Percentiles rank a stretch among this genome's conserved stretches.
phyloP scores from a whole-genome alignment of 2,888 invertebrate genomes.

The Synergus japonicus region DNA sequence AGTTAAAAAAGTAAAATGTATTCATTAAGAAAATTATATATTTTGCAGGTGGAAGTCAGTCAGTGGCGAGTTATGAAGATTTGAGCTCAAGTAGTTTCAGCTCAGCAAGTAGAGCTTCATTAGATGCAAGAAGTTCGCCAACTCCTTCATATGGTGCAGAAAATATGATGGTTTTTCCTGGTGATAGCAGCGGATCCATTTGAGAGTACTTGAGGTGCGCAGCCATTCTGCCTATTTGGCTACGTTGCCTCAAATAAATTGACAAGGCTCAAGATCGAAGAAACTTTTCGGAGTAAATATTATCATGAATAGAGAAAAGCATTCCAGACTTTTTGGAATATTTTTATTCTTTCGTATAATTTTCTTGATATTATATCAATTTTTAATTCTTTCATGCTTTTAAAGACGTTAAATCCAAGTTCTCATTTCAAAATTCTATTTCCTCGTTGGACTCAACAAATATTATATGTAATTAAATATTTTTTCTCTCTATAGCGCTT shows the following conservation, averaged over 20 bases:
- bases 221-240: conserved; percentile 69
- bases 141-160: conserved; percentile 88
- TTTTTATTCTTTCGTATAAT: not conserved
- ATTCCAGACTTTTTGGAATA: not conserved
- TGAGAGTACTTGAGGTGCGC: conserved; percentile 76
- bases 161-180: conserved; percentile 88
- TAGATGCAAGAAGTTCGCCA: conserved; percentile 85
- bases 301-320: not conserved
- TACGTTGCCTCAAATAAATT: conserved; percentile 72
- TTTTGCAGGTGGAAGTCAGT: conserved; percentile 80
- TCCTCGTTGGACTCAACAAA: no score
- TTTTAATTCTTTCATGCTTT: not conserved
- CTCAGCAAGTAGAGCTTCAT: conserved; percentile 88
- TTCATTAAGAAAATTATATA: not conserved
- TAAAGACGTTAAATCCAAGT: no score
- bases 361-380: not conserved
- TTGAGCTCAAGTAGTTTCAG: conserved; percentile 91
- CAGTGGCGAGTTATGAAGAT: conserved; percentile 84
- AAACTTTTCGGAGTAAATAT: conserved; percentile 5
- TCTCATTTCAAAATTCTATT: no score
- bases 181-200: conserved; percentile 86
- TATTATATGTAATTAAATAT: no score
- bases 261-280: not conserved
- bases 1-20: not conserved
- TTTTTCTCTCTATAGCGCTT: no score